Evolutionary conservation across 1,140 invertebrate species (phyloP).

Genomic region (Pararge aegeria): DNA sequence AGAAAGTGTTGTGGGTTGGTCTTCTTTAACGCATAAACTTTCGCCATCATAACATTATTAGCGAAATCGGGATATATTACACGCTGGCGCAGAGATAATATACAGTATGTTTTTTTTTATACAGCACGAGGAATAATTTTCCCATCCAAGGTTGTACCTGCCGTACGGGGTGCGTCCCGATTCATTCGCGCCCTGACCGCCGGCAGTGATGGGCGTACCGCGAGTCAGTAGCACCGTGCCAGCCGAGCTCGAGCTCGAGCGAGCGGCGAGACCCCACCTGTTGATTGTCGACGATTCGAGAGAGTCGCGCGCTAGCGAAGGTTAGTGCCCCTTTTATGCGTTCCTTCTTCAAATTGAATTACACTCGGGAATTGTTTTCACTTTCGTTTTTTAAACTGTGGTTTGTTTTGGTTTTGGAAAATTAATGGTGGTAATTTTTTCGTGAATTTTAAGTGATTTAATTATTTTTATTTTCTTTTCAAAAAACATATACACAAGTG

Average conservation of each 20-base stretch:
- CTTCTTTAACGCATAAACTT: no score
- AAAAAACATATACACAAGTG: no score
- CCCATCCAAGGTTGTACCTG: conserved; percentile 30
- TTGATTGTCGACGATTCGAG: conserved; percentile 72
- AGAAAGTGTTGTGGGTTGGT: no score
- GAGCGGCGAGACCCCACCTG: conserved; percentile 61
- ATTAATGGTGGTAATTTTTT: background rate
- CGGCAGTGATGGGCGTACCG: conserved; percentile 66
- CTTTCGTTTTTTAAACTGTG: background rate
- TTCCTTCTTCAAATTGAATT: conserved; percentile 8
- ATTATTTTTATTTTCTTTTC: no score
- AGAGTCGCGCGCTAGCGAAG: conserved; percentile 56
- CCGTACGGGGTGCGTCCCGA: conserved; percentile 19
- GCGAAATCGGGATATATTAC: no score
- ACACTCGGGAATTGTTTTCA: conserved; percentile 3
- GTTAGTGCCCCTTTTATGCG: conserved; percentile 48
- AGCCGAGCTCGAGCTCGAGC: conserved; percentile 62
- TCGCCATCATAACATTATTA: no score
- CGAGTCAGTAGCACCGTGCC: conserved; percentile 55
- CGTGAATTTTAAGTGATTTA: no score
- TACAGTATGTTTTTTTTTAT: background rate
- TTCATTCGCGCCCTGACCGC: conserved; percentile 66
- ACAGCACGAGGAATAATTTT: conserved; percentile 11
- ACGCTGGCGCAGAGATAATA: no score
- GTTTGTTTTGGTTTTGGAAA: background rate